phyloP scores from a whole-genome alignment of 2,888 invertebrate genomes.

The Chloroclysta siterata region DNA sequence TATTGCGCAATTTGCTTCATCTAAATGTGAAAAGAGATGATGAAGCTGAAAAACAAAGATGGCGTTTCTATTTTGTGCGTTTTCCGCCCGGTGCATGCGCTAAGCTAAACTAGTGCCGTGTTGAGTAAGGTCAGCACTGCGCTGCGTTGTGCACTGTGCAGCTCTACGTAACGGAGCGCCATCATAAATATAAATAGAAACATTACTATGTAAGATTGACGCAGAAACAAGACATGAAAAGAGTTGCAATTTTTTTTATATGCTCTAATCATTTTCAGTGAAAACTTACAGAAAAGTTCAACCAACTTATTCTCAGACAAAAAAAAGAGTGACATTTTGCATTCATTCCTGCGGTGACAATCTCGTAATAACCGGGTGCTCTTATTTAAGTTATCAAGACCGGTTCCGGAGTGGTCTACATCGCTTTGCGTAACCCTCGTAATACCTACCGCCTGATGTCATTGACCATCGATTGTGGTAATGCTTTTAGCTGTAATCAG shows the following conservation, averaged over 20 bases:
- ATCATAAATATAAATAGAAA: conserved; percentile 16
- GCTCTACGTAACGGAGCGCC: conserved; percentile 54
- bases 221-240: neutral
- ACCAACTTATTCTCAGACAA: neutral
- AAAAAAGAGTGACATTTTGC: conserved; percentile 43
- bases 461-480: conserved; percentile 39
- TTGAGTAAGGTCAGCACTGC: conserved; percentile 74
- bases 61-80: conserved; percentile 36
- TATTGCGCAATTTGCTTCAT: conserved; percentile 15
- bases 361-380: conserved; percentile 34
- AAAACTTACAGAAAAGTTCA: neutral
- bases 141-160: conserved; percentile 49
- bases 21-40: neutral
- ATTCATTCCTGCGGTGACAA: conserved; percentile 41
- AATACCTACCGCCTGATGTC: conserved; percentile 47
- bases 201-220: neutral
- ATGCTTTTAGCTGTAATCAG: conserved; percentile 24
- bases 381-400: conserved; percentile 44
- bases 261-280: neutral
- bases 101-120: conserved; percentile 59
- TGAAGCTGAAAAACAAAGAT: conserved; percentile 30
- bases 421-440: conserved; percentile 54
- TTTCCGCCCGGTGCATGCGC: conserved; percentile 36
- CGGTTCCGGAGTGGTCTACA: conserved; percentile 48
- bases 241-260: too few relatives aligned